Evolutionary conservation across 2,888 invertebrate genomes (phyloP), one percentile per base, ranked within the genome.

Genomic region (Anodontia alba): DNA sequence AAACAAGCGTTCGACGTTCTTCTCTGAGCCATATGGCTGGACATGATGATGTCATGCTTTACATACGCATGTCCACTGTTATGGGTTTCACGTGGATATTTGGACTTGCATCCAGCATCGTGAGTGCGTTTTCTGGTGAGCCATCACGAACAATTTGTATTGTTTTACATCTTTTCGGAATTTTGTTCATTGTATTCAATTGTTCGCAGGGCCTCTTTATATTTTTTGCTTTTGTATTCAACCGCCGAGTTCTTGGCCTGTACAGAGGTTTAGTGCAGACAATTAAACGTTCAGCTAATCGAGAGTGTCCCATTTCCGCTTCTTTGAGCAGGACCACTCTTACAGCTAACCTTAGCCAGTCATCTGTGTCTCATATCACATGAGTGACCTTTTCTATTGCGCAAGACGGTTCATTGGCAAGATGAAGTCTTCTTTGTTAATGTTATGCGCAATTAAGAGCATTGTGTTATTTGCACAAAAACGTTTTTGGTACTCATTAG

Each of bases 1-100:
- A 88, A 68, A 54, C 81, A 29, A 86, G 86, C 71, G 87, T 87
- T 15, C 85, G 89, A 29, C 83, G 87, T 62, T 87, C 89, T 0
- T 87, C 90, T 0, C 49, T 88, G 0, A 88, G 86, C 43, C 84
- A 86, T 70, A 71, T 88, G 68, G 81, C 89, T 20, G 92, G 91
- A 3, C 83, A 87, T 49, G 84, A 90, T 78, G 92, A 93, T 84
- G 92, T 92, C 73, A 90, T 91, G 79, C 70, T 93, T 10, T 93
- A 93, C 74, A 81, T 93, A 73, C 89, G 90, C 42, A 92, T 93
- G 92, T 92, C 93, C 10, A 90, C 91, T 0, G 91, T 93, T 1
- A 92, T 93, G 93, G 93, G 93, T 7, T 92, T 93, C 73, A 93
- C 92, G 1, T 93, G 93, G 93, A 81, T 91, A n/a, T 90, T 92